Conservation (phyloP, 2,888 invertebrate genomes). For the Eledone cirrhosa region DNA sequence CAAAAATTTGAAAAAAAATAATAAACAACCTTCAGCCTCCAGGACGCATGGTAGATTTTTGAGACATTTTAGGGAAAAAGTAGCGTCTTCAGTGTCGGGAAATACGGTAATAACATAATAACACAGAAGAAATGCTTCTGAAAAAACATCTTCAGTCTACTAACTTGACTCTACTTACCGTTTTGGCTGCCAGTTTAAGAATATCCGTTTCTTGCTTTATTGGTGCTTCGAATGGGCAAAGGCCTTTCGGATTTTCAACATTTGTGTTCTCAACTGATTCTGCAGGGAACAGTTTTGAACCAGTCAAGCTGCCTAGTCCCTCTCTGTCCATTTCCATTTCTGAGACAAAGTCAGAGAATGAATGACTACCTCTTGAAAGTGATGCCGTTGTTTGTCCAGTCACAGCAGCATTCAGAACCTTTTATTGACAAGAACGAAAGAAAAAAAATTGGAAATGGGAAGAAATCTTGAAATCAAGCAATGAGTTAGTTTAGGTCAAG, state of each 20-base stretch:
- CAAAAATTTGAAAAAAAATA: too few relatives aligned
- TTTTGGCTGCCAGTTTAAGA: conserved; percentile 71
- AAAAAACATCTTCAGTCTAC: too few relatives aligned
- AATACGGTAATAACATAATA: too few relatives aligned
- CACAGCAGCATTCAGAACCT: conserved; percentile 66
- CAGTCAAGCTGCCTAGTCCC: not conserved
- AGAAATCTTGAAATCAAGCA: too few relatives aligned
- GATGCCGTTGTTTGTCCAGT: conserved; percentile 61
- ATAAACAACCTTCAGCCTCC: too few relatives aligned
- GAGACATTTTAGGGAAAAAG: too few relatives aligned
- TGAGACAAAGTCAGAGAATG: conserved; percentile 50
- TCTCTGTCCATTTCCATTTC: conserved; percentile 5
- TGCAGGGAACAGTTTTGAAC: conserved; percentile 7
- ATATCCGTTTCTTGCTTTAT: conserved; percentile 48
- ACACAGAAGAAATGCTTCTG: too few relatives aligned
- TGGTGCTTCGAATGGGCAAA: conserved; percentile 32
- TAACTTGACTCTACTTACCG: conserved; percentile 66
- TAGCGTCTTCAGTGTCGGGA: too few relatives aligned
- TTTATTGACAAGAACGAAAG: not conserved
- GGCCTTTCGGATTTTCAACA: conserved; percentile 30
- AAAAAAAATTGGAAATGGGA: too few relatives aligned
- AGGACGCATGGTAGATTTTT: too few relatives aligned
- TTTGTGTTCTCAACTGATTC: conserved; percentile 27
- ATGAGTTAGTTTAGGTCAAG: too few relatives aligned
- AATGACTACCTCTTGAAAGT: conserved; percentile 50